A percentile compares a stretch with the other conserved stretches of the same genome.
Conservation (phyloP, 2,888 invertebrate genomes). For the Uropetala carovei region DNA sequence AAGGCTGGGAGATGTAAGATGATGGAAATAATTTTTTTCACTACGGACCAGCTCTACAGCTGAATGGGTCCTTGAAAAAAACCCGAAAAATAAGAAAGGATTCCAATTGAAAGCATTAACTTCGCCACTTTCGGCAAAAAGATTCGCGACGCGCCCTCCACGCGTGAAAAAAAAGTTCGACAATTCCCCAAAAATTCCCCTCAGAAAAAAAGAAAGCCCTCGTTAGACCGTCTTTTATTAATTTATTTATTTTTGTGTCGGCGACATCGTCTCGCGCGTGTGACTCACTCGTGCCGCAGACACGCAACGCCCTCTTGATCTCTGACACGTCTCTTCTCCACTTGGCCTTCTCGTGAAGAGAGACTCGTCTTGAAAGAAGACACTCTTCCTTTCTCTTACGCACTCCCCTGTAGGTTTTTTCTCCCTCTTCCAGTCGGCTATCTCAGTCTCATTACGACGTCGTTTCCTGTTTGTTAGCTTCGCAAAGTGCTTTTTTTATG, state of each 20-base stretch:
- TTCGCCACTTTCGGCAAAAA: no score
- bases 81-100: no score
- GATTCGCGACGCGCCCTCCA: neutral
- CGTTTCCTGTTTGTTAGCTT: neutral
- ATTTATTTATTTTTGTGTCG: neutral
- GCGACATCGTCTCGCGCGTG: slow-evolving; percentile 6
- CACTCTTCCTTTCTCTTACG: no score
- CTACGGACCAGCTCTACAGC: no score
- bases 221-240: neutral
- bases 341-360: neutral
- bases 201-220: neutral
- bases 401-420: neutral
- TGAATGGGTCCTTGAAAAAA: no score
- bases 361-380: neutral
- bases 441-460: neutral
- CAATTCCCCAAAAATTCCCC: neutral
- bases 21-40: no score
- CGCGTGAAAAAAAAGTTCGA: neutral
- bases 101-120: no score
- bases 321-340: neutral
- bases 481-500: neutral
- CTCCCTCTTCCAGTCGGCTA: neutral
- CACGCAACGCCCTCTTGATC: neutral
- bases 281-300: neutral
- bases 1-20: no score